Evolutionary conservation across 1,140 invertebrate species (phyloP).

Genomic region (Rhopalosiphum maidis): DNA sequence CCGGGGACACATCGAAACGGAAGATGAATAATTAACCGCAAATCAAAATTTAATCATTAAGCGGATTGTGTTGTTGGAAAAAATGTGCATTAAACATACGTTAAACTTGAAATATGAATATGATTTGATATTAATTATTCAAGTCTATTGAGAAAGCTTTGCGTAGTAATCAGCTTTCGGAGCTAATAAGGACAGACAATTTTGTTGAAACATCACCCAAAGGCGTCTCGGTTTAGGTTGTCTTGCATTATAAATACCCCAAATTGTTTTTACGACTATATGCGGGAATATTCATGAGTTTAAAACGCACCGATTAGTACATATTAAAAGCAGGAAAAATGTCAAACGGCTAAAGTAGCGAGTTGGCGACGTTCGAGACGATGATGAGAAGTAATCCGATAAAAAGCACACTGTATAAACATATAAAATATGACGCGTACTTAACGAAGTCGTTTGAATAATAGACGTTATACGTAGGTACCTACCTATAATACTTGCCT

Average conservation of each 20-base stretch:
- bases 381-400: conserved; percentile 4
- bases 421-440: background rate
- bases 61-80: background rate
- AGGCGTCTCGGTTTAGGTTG: background rate
- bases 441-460: background rate
- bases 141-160: background rate
- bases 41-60: background rate
- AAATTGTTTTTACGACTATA: background rate
- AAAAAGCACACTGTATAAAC: background rate
- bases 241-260: background rate
- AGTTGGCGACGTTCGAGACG: background rate
- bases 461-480: background rate
- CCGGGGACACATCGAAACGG: background rate
- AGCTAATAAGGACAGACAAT: background rate
- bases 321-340: background rate
- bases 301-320: background rate
- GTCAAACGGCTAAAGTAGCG: background rate
- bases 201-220: background rate
- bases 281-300: background rate
- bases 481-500: background rate
- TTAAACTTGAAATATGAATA: background rate
- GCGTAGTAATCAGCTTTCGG: background rate
- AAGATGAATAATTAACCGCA: background rate
- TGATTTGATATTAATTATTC: background rate
- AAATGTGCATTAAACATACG: background rate